phyloP scores from a whole-genome alignment of 2,888 invertebrate genomes.

The Parapristionchus giblindavisi region DNA sequence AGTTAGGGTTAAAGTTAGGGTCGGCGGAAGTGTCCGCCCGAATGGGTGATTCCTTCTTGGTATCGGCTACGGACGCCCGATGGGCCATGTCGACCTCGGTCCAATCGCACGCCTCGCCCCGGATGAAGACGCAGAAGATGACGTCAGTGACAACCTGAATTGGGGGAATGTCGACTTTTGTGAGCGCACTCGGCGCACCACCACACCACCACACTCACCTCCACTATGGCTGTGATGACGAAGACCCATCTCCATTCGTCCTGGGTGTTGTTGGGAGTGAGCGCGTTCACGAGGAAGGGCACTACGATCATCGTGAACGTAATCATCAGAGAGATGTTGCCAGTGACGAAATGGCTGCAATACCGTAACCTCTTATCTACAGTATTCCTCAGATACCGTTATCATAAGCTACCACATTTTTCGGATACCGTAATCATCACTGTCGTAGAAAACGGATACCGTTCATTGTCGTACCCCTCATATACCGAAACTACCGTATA shows the following conservation, averaged over 20 bases:
- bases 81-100: slow-evolving; percentile 45
- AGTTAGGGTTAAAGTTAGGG: neutral
- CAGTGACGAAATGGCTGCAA: slow-evolving; percentile 66
- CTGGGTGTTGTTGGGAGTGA: slow-evolving; percentile 61
- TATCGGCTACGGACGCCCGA: slow-evolving; percentile 16
- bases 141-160: slow-evolving; percentile 56
- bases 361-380: no score
- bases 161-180: no score
- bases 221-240: slow-evolving; percentile 51
- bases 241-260: slow-evolving; percentile 63
- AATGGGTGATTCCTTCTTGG: slow-evolving; percentile 17
- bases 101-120: slow-evolving; percentile 62
- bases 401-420: no score
- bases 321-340: slow-evolving; percentile 67
- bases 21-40: slow-evolving; percentile 1
- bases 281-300: slow-evolving; percentile 60
- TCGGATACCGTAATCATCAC: neutral
- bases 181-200: neutral
- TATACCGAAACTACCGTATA: neutral
- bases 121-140: slow-evolving; percentile 58
- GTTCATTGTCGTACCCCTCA: neutral
- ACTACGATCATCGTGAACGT: slow-evolving; percentile 64
- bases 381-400: no score
- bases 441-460: neutral
- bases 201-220: slow-evolving; percentile 42